Conservation (phyloP, 2,113 vertebrate genomes). For the Ochotona princeps region DNA sequence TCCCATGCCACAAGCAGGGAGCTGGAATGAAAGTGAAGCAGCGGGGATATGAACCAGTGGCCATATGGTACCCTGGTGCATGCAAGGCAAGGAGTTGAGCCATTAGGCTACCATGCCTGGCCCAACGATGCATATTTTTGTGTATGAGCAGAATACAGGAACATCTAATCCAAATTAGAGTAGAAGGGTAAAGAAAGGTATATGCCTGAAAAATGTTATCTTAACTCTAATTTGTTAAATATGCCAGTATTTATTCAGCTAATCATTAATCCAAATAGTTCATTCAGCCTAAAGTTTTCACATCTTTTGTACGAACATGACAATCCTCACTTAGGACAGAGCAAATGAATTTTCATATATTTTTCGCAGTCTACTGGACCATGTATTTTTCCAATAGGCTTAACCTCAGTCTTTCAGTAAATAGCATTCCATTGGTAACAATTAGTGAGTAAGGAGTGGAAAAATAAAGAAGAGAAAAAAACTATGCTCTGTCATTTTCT, state of each 20-base stretch:
- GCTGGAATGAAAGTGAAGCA: too few relatives aligned
- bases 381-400: background rate
- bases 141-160: background rate
- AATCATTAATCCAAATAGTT: background rate
- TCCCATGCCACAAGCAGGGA: too few relatives aligned
- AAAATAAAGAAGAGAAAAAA: background rate
- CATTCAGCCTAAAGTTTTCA: background rate
- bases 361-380: background rate
- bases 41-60: too few relatives aligned
- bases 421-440: background rate
- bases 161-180: background rate
- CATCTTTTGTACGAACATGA: background rate
- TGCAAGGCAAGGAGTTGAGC: too few relatives aligned
- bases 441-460: background rate
- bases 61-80: too few relatives aligned
- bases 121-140: background rate
- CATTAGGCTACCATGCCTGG: too few relatives aligned
- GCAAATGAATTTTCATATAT: background rate
- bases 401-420: background rate
- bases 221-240: background rate
- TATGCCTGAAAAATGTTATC: background rate
- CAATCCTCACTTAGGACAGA: background rate
- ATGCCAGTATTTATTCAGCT: background rate
- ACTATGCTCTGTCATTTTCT: background rate
- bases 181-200: background rate